These are phyloP conservation scores for Ceratosolen fusciceps DNA, from an alignment of 1,140 invertebrate species.

Conservation along the genomic window DNA sequence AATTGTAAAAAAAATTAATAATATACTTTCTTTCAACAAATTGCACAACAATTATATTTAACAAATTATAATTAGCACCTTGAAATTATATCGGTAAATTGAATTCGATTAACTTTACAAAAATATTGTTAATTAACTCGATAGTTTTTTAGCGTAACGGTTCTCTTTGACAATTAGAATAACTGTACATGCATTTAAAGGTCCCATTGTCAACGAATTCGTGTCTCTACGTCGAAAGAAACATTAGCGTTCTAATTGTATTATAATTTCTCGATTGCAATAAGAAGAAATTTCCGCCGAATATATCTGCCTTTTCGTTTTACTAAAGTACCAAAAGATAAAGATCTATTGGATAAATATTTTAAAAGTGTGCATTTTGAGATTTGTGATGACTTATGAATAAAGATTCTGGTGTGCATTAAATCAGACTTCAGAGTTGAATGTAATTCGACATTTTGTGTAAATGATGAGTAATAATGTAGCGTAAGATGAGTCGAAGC, in stretches of 20 bases:
- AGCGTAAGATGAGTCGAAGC: constrained; percentile 15
- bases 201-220: constrained; percentile 31
- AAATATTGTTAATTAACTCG: too few relatives aligned
- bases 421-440: constrained; percentile 26
- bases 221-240: not conserved
- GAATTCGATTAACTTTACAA: too few relatives aligned
- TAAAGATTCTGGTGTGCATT: constrained; percentile 30
- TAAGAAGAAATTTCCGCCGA: not conserved
- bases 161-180: not conserved
- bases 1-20: too few relatives aligned
- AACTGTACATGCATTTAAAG: constrained; percentile 11
- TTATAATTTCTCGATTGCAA: not conserved
- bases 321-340: not conserved
- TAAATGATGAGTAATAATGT: constrained; percentile 7
- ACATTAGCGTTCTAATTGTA: not conserved
- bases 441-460: not conserved
- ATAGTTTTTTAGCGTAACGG: not conserved
- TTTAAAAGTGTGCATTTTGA: not conserved
- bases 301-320: not conserved
- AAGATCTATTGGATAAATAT: constrained; percentile 13
- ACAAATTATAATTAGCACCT: too few relatives aligned
- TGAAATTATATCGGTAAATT: too few relatives aligned
- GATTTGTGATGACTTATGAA: not conserved
- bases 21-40: too few relatives aligned
- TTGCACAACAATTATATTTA: too few relatives aligned